Evolutionary conservation across 2,888 invertebrate species (phyloP).

Genomic region (Keiferia lycopersicella): DNA sequence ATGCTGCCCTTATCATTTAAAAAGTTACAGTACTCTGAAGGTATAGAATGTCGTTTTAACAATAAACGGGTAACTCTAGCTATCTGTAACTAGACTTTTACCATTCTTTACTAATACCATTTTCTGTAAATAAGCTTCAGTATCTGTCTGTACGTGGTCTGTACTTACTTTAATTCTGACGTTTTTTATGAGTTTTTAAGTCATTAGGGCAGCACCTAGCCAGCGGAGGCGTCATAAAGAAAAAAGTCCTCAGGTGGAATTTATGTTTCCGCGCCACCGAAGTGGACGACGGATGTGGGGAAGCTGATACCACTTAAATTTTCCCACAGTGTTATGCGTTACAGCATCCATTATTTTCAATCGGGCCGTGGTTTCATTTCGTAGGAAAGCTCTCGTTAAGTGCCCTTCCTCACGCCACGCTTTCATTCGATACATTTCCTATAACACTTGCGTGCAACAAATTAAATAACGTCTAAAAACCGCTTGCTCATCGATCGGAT

Average conservation of each 20-base stretch:
- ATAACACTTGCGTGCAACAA: slow-evolving; percentile 48
- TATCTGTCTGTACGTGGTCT: too few species aligned
- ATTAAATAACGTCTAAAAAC: slow-evolving; percentile 48
- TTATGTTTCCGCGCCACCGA: slow-evolving; percentile 42
- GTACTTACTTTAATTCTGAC: too few species aligned
- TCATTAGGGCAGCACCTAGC: too few species aligned
- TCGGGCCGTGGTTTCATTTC: slow-evolving; percentile 54
- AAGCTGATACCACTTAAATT: slow-evolving; percentile 48
- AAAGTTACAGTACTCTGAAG: too few species aligned
- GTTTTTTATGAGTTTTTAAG: too few species aligned
- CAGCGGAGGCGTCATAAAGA: too few species aligned
- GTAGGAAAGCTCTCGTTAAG: slow-evolving; percentile 45
- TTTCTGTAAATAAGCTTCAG: too few species aligned
- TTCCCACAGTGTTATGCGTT: slow-evolving; percentile 55
- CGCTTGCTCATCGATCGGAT: slow-evolving; percentile 50
- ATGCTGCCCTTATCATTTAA: too few species aligned
- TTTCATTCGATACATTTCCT: slow-evolving; percentile 45
- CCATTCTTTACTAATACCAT: too few species aligned
- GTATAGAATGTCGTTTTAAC: too few species aligned
- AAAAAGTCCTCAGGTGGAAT: slow-evolving; percentile 12
- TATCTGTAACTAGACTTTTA: too few species aligned
- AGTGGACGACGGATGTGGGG: slow-evolving; percentile 39
- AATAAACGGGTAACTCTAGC: too few species aligned
- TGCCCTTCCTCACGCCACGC: slow-evolving; percentile 56
- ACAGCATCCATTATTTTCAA: slow-evolving; percentile 53